Conservation (phyloP, 1,140 invertebrate genomes). For the Pinna nobilis region DNA sequence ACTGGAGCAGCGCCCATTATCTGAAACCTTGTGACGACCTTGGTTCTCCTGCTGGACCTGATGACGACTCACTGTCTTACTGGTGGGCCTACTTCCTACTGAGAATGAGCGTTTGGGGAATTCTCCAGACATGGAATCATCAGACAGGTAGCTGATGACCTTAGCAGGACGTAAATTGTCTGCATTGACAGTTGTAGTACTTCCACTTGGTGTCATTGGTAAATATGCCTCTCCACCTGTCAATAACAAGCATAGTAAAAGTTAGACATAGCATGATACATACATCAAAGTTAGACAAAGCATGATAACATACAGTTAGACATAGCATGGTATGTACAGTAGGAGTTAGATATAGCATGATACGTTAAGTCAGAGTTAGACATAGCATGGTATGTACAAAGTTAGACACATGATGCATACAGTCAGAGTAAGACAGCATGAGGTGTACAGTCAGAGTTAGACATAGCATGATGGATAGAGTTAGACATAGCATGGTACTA, state of each 20-base stretch:
- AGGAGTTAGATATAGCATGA: too few species aligned
- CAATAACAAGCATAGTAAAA: constrained; percentile 14
- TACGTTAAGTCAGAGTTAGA: too few species aligned
- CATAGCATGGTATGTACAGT: too few species aligned
- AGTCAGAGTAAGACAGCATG: too few species aligned
- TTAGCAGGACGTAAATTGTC: constrained; percentile 60
- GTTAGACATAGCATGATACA: too few species aligned
- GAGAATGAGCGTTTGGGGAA: constrained; percentile 85
- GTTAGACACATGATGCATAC: too few species aligned
- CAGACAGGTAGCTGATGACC: constrained; percentile 65
- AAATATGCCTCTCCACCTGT: constrained; percentile 65
- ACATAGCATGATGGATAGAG: too few species aligned
- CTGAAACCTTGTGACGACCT: constrained; percentile 45
- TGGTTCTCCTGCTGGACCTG: constrained; percentile 43
- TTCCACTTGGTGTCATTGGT: constrained; percentile 55
- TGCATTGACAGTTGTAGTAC: constrained; percentile 48
- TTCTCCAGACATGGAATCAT: constrained; percentile 62
- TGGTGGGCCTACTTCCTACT: constrained; percentile 84
- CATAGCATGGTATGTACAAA: too few species aligned
- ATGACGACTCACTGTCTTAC: constrained; percentile 23
- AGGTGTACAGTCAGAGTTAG: too few species aligned
- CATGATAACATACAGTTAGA: too few species aligned
- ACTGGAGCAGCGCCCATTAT: constrained; percentile 64
- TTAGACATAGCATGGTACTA: too few species aligned
- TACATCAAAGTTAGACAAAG: too few species aligned